Base-by-base conservation (phyloP, 2,113 vertebrate species). In the Syngnathus floridae region DNA sequence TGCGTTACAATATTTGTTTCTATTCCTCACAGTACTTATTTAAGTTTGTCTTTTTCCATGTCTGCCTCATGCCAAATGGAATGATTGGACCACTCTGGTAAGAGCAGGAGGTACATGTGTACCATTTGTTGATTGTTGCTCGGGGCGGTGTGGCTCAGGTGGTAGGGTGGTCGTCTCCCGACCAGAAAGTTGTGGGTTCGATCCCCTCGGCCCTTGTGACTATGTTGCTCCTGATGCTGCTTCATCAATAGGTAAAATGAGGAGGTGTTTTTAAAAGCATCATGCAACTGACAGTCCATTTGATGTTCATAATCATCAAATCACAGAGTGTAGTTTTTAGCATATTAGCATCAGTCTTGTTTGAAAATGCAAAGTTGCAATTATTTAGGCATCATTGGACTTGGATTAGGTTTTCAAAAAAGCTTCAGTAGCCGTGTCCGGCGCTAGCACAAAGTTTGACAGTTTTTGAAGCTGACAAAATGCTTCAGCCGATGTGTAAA, bases 71-170 rank as follows among this genome's bases (percentile, higher is more conserved):
- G 90, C 93, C 84, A 91, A 87, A 92, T 90, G 93, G 97, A 95
- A 92, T 94, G 91, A 92, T 91, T 90, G 90, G 94, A 91, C 90
- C 90, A 85, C 92, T 93, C 93, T 90, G 97, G 97, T 98, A 98
- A 98, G 95, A 96, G 92, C 95, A 99, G 97, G 97, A 99, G 97
- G 97, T 99, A 97, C 93, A 86, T 79, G 76, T 84, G 79, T 61
- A 61, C 38, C 2, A 40, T 38, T 38, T 59, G 10, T 80, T 73
- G 9, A 12, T 41, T 41, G 40, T 41, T 41, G 13, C 9, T 41
- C 11, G 40, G 40, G 40, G 40, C 11, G 5, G 40, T 12, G 12
- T 13, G 40, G 40, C 40, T 41, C 11, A 41, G 40, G 40, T 13
- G 40, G 11, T 41, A 4, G 40, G 12, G 10, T 41, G 40, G 11